Conservation (phyloP, 2,888 invertebrate genomes). For the Zeuzera pyrina region DNA sequence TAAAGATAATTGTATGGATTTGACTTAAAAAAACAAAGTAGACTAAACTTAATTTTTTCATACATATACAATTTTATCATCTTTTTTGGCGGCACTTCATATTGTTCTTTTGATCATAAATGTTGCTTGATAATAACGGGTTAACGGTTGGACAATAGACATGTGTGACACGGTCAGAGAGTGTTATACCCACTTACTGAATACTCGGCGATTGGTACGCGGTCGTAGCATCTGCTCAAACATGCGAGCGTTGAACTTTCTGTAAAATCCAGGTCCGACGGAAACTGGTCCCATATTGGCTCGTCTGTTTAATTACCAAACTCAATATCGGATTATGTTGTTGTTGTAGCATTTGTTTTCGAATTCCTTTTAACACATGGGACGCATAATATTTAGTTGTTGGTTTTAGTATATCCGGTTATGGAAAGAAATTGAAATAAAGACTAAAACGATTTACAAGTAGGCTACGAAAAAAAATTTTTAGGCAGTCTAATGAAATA, state of each 20-base stretch:
- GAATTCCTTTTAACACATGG: too few species aligned
- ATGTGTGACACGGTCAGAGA: not conserved
- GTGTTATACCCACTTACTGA: too few species aligned
- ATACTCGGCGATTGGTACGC: constrained; percentile 3
- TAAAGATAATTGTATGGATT: too few species aligned
- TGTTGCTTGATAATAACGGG: not conserved
- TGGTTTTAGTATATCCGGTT: too few species aligned
- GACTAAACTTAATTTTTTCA: too few species aligned
- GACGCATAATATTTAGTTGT: not conserved
- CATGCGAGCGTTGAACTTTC: constrained; percentile 52
- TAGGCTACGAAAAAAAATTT: too few species aligned
- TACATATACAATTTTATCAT: too few species aligned
- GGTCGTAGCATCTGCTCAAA: constrained; percentile 40
- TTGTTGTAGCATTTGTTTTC: too few species aligned
- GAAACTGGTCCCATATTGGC: constrained; percentile 33
- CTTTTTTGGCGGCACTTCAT: not conserved
- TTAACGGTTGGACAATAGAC: not conserved
- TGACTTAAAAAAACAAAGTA: too few species aligned
- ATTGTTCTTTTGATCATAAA: not conserved
- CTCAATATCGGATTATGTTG: constrained; percentile 5
- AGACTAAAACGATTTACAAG: too few species aligned
- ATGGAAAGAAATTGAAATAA: too few species aligned
- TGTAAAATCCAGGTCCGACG: constrained; percentile 40
- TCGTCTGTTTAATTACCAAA: constrained; percentile 27
- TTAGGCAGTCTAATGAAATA: too few species aligned